These are phyloP conservation scores for Pleuronectes platessa DNA, from an alignment of 2,113 vertebrate genomes.

Conservation along the genomic window DNA sequence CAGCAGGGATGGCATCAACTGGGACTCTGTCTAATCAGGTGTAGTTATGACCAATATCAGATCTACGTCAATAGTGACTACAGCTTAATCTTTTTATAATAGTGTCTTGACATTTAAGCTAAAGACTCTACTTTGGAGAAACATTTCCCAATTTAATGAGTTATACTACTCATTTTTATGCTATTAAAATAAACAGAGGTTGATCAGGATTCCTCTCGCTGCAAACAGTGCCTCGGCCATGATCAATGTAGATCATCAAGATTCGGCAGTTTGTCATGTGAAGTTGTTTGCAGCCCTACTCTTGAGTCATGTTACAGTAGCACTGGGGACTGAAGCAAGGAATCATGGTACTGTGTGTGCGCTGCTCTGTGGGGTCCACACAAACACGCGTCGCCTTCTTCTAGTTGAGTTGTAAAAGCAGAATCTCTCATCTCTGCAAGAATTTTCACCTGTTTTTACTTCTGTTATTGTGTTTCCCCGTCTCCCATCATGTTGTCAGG, in stretches of 20 bases:
- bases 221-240: background rate
- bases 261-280: background rate
- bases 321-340: conserved; percentile 2
- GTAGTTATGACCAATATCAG: too few relatives aligned
- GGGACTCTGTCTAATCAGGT: too few relatives aligned
- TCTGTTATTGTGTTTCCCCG: conserved; percentile 39
- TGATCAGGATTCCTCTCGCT: too few relatives aligned
- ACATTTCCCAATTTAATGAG: too few relatives aligned
- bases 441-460: conserved; percentile 62
- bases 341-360: conserved; percentile 4
- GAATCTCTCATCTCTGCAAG: conserved; percentile 47
- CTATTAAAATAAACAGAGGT: too few relatives aligned
- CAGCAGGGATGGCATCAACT: too few relatives aligned
- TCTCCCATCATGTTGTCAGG: conserved; percentile 23
- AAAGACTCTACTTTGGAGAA: too few relatives aligned
- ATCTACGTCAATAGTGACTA: too few relatives aligned
- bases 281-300: conserved; percentile 46
- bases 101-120: too few relatives aligned
- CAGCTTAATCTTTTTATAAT: too few relatives aligned
- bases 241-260: background rate
- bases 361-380: conserved; percentile 3
- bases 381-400: conserved; percentile 15
- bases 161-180: too few relatives aligned
- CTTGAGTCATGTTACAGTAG: conserved; percentile 13
- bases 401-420: conserved; percentile 27